phyloP scores from a whole-genome alignment of 2,797 vertebrate genomes.

The Sebastes vulpes region DNA sequence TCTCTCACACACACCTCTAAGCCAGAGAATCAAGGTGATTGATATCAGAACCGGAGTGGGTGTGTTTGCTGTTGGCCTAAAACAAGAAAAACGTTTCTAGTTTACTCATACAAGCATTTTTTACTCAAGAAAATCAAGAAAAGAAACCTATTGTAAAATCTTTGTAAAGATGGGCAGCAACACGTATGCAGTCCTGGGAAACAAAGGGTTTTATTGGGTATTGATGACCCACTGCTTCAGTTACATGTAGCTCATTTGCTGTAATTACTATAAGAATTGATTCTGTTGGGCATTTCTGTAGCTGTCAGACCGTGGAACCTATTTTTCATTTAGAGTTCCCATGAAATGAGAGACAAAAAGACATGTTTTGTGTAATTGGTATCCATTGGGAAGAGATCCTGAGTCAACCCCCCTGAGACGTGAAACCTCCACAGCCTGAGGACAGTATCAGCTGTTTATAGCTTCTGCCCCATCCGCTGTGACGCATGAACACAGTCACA shows the following conservation, averaged over 20 bases:
- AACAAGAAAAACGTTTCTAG: neutral
- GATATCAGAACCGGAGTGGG: constrained; percentile 25
- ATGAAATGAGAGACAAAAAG: neutral
- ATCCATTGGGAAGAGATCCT: constrained; percentile 14
- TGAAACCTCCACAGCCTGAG: neutral
- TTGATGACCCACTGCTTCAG: constrained; percentile 7
- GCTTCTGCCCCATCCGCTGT: neutral
- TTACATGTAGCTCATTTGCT: constrained; percentile 28
- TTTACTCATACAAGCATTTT: neutral
- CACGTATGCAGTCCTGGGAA: neutral
- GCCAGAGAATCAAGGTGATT: constrained; percentile 53
- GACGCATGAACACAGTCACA: constrained; percentile 10
- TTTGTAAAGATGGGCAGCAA: neutral
- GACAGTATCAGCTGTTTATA: neutral
- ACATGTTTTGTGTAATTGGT: constrained; percentile 26
- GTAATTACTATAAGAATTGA: constrained; percentile 38
- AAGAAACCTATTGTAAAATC: neutral
- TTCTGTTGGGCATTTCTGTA: neutral
- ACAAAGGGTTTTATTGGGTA: constrained; percentile 2
- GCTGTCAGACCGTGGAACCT: neutral
- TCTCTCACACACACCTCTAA: constrained; percentile 37
- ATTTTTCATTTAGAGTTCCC: constrained; percentile 9
- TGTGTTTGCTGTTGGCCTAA: constrained; percentile 15
- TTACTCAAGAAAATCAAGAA: neutral
- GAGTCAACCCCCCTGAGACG: constrained; percentile 11